Evolutionary conservation across 2,888 invertebrate species (phyloP).

Genomic region (Ischnus inquisitorius): DNA sequence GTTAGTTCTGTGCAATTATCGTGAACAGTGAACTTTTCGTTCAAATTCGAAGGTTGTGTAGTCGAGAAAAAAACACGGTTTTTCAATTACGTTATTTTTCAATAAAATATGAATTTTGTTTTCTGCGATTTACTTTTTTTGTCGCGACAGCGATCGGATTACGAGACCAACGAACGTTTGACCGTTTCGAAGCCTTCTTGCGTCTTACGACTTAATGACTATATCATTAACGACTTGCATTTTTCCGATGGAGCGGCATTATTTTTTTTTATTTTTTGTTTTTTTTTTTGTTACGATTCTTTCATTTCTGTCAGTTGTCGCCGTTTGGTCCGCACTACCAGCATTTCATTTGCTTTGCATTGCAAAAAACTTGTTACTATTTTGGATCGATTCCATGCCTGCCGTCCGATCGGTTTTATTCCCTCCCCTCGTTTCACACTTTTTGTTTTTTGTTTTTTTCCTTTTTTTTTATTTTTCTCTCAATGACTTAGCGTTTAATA

Average conservation of each 20-base stretch:
- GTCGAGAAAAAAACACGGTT: background rate
- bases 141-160: background rate
- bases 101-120: background rate
- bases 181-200: constrained; percentile 49
- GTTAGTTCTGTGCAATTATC: background rate
- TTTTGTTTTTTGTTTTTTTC: constrained; percentile 58
- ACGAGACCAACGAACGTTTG: constrained; percentile 42
- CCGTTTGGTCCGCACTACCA: constrained; percentile 85
- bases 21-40: background rate
- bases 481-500: constrained; percentile 64
- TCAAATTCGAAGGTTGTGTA: constrained; percentile 1
- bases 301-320: constrained; percentile 80
- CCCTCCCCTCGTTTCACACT: constrained; percentile 31
- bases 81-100: background rate
- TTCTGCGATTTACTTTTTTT: background rate
- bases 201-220: constrained; percentile 73
- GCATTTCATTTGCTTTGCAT: constrained; percentile 79
- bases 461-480: constrained; percentile 42
- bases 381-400: constrained; percentile 82
- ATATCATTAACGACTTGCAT: constrained; percentile 73
- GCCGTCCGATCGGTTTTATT: constrained; percentile 83
- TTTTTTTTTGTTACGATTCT: constrained; percentile 66
- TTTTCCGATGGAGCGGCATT: constrained; percentile 76
- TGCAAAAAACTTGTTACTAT: constrained; percentile 80
- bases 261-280: constrained; percentile 61